These are phyloP conservation scores for Hemibagrus guttatus DNA, from an alignment of 2,797 vertebrate genomes.

Conservation along the genomic window DNA sequence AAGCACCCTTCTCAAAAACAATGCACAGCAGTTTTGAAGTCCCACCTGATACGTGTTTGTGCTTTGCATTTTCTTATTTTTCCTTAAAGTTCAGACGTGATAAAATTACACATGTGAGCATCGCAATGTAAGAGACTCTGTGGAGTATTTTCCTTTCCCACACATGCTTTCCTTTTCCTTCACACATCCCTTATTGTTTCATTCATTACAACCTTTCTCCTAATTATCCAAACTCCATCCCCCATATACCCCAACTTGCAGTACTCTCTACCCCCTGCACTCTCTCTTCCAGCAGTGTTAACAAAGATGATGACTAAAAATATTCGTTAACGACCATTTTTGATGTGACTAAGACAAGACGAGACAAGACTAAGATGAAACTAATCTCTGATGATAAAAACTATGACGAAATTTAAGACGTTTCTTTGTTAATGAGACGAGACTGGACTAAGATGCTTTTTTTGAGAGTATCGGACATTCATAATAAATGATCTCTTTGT, in stretches of 20 bases:
- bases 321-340: no score
- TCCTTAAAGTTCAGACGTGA: background rate
- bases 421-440: no score
- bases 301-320: no score
- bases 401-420: no score
- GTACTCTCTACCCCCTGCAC: background rate
- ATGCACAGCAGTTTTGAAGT: background rate
- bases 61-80: background rate
- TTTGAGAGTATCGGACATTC: no score
- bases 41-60: background rate
- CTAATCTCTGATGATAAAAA: no score
- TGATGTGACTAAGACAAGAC: no score
- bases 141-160: background rate
- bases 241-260: background rate
- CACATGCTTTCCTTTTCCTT: background rate
- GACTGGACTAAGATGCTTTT: no score
- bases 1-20: background rate
- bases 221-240: background rate
- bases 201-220: background rate
- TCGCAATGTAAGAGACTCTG: background rate
- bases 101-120: background rate
- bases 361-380: no score
- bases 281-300: no score
- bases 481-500: no score
- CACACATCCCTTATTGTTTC: background rate